These are phyloP conservation scores for Nephrotoma flavescens DNA, from an alignment of 2,888 invertebrate genomes.

Conservation along the genomic window DNA sequence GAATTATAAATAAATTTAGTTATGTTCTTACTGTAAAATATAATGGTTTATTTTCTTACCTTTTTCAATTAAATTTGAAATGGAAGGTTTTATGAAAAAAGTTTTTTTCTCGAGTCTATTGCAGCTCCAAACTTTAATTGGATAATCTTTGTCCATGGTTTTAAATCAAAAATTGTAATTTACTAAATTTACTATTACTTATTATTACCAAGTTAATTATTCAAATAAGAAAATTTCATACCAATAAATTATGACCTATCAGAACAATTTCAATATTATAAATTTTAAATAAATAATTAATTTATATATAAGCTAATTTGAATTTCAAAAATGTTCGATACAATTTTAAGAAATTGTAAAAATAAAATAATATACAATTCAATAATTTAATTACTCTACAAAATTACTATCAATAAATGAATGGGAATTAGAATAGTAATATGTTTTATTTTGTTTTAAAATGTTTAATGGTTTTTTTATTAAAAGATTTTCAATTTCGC, in stretches of 20 bases:
- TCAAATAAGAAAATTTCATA: too few species aligned
- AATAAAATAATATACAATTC: background rate
- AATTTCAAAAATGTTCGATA: too few species aligned
- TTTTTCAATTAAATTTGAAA: background rate
- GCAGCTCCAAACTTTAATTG: background rate
- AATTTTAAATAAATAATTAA: background rate
- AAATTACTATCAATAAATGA: background rate
- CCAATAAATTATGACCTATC: too few species aligned
- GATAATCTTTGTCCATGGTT: background rate
- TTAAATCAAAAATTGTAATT: background rate
- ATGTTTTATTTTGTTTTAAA: background rate
- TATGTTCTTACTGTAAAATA: background rate
- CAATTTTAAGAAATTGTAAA: too few species aligned
- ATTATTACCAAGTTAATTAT: too few species aligned
- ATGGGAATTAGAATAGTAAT: background rate
- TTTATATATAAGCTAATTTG: too few species aligned
- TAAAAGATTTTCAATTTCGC: background rate
- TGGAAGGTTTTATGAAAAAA: background rate
- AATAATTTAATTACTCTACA: background rate
- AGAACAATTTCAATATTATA: background rate
- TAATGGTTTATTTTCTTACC: background rate
- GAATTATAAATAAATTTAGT: background rate
- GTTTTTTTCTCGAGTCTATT: background rate
- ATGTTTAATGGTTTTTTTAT: background rate
- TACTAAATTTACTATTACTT: background rate